Base-by-base conservation (phyloP, 2,113 vertebrate species). In the Alaudala cheleensis region DNA sequence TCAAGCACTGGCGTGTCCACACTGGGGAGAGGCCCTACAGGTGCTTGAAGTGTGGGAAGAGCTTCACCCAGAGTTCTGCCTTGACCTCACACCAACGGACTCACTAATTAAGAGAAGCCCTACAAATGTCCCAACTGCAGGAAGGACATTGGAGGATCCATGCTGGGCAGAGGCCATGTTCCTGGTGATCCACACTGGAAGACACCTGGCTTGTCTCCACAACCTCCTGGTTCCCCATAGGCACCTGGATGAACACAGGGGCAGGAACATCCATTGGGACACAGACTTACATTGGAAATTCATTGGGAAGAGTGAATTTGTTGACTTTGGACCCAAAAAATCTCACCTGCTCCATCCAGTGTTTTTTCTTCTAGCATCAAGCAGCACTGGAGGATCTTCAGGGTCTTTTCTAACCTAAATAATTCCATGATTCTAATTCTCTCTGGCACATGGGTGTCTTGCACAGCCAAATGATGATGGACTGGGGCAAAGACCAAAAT, bases 51-150 rank as follows among this genome's bases (percentile, higher is more conserved):
- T 81, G 86, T 53, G 61, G 39, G 20, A 81, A 74, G 45, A 53
- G 53, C 53, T 89, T 81, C 69, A 67, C 28, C 45, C 78, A 81
- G 69, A 89, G 69, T 17, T 81, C 70, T 67, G 61, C 78, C 40
- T 40, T 89, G 53, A 34, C 40, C n/a, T 77, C 70, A 58, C 78
- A 89, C 53, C 86, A 81, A 31, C 20, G 14, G 29, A 89, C 61
- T 14, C 86, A 89, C 79, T 45, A 14, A 20, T 51, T 51, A 47
- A 47, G 17, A 58, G 39, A 81, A 60, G 45, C 53, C 20, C 28
- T 60, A 29, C 45, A 29, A 53, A n/a, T 15, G 23, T 16, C 47
- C 24, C 24, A 29, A 0, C 20, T 67, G 29, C 0, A 1, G 39
- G 39, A 67, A 58, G 31, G 37, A 22, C 45, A 29, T 11, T 20